Percentiles rank a stretch among this genome's conserved stretches.
phyloP scores from a whole-genome alignment of 2,797 vertebrate genomes.

The Sparus aurata region DNA sequence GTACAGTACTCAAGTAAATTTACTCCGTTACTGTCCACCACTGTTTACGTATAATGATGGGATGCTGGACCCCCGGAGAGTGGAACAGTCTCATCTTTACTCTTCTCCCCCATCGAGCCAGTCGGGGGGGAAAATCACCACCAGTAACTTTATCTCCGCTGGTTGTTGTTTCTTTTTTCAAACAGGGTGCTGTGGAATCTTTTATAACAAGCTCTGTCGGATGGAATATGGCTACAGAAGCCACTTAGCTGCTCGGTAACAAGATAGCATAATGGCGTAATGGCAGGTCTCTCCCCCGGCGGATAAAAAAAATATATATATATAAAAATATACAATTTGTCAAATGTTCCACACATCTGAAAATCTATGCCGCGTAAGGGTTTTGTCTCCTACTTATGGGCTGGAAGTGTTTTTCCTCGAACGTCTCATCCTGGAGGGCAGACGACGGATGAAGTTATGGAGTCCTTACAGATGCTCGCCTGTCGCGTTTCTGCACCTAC shows the following conservation, averaged over 20 bases:
- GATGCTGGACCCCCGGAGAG: slow-evolving; percentile 7
- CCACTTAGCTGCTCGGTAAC: slow-evolving; percentile 77
- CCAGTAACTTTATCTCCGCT: slow-evolving; percentile 69
- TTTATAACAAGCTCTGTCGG: slow-evolving; percentile 53
- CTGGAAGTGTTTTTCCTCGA: slow-evolving; percentile 35
- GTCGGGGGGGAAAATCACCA: slow-evolving; percentile 56
- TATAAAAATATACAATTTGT: slow-evolving; percentile 57
- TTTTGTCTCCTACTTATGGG: slow-evolving; percentile 54
- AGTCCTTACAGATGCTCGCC: slow-evolving; percentile 12
- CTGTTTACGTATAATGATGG: slow-evolving; percentile 6
- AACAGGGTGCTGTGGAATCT: slow-evolving; percentile 67
- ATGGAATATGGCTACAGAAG: slow-evolving; percentile 63
- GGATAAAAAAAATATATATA: slow-evolving; percentile 46
- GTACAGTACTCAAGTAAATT: too few species aligned
- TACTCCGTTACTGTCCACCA: too few species aligned
- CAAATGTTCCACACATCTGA: slow-evolving; percentile 65
- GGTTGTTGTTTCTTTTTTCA: slow-evolving; percentile 64
- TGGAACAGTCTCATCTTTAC: slow-evolving; percentile 7
- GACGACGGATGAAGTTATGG: slow-evolving; percentile 20
- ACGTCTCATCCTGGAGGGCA: slow-evolving; percentile 17
- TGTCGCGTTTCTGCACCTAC: not conserved
- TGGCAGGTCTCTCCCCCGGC: slow-evolving; percentile 66
- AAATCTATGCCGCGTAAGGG: slow-evolving; percentile 65
- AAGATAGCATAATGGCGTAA: slow-evolving; percentile 79
- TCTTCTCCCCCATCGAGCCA: slow-evolving; percentile 34